phyloP scores from a whole-genome alignment of 1,140 invertebrate genomes.

The Drosophila parvula region DNA sequence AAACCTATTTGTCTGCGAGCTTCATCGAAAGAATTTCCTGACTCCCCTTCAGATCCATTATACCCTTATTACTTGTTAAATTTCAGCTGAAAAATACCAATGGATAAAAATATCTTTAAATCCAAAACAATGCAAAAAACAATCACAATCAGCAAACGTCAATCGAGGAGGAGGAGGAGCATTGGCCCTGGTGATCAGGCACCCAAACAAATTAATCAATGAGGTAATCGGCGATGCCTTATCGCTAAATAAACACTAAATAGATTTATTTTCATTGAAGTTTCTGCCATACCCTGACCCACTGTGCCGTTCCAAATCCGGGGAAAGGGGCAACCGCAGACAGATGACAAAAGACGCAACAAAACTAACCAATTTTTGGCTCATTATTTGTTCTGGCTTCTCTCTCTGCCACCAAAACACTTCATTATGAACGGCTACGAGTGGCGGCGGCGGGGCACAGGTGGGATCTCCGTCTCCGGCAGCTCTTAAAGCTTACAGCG shows the following conservation, averaged over 20 bases:
- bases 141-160: neutral
- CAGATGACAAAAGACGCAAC: slow-evolving; percentile 54
- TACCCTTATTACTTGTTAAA: neutral
- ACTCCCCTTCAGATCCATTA: neutral
- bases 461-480: slow-evolving; percentile 16
- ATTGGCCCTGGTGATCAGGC: slow-evolving; percentile 1
- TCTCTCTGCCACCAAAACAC: slow-evolving; percentile 54
- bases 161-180: slow-evolving; percentile 1
- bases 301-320: slow-evolving; percentile 38
- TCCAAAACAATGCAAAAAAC: slow-evolving; percentile 33
- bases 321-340: slow-evolving; percentile 8
- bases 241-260: slow-evolving; percentile 25
- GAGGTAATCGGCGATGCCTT: slow-evolving; percentile 56
- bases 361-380: slow-evolving; percentile 60
- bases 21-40: neutral
- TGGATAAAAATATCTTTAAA: slow-evolving; percentile 32
- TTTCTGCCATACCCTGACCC: slow-evolving; percentile 18
- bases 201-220: slow-evolving; percentile 66
- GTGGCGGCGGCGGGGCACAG: slow-evolving; percentile 9
- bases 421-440: slow-evolving; percentile 58
- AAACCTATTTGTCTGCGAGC: neutral
- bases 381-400: slow-evolving; percentile 69
- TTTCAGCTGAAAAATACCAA: slow-evolving; percentile 5
- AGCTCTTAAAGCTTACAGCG: slow-evolving; percentile 67
- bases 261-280: slow-evolving; percentile 5